These are phyloP conservation scores for Sternarchorhynchus goeldii DNA, from an alignment of 2,797 vertebrate genomes.

Conservation along the genomic window DNA sequence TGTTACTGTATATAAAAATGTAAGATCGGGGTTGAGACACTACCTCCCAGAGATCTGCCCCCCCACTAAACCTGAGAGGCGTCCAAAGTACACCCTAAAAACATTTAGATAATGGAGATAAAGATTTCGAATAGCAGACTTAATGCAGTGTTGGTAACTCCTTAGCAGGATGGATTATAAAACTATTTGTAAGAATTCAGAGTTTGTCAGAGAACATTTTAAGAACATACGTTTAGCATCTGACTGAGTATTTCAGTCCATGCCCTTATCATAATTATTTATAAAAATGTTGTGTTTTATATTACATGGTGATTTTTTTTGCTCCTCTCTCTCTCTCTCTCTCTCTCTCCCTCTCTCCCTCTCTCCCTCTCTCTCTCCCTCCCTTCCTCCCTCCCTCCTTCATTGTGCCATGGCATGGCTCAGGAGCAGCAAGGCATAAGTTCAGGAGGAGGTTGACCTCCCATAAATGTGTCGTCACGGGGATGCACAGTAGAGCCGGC, in stretches of 20 bases:
- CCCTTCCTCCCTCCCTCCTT: too few species aligned
- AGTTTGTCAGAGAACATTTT: neutral
- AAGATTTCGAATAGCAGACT: slow-evolving; percentile 8
- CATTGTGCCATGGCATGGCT: slow-evolving; percentile 34
- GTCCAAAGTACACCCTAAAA: slow-evolving; percentile 5
- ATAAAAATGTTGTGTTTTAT: too few species aligned
- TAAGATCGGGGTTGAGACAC: slow-evolving; percentile 6
- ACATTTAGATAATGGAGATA: slow-evolving; percentile 11
- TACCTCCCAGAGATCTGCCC: slow-evolving; percentile 4
- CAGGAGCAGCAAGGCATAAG: slow-evolving; percentile 59
- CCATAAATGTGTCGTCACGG: slow-evolving; percentile 73
- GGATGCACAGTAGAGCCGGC: slow-evolving; percentile 58
- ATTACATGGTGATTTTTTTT: too few species aligned
- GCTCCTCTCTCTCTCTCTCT: too few species aligned
- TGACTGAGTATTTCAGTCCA: too few species aligned
- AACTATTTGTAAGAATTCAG: neutral
- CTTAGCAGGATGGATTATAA: neutral
- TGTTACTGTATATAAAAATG: slow-evolving; percentile 20
- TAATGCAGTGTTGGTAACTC: neutral
- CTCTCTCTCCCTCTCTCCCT: too few species aligned
- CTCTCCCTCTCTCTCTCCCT: too few species aligned
- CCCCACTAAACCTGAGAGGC: neutral
- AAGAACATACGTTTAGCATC: too few species aligned
- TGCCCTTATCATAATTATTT: too few species aligned
- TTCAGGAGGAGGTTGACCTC: slow-evolving; percentile 67